Evolutionary conservation across 2,113 vertebrate species (phyloP), one percentile per base, ranked within the genome.

Genomic region (Ptilonorhynchus violaceus): DNA sequence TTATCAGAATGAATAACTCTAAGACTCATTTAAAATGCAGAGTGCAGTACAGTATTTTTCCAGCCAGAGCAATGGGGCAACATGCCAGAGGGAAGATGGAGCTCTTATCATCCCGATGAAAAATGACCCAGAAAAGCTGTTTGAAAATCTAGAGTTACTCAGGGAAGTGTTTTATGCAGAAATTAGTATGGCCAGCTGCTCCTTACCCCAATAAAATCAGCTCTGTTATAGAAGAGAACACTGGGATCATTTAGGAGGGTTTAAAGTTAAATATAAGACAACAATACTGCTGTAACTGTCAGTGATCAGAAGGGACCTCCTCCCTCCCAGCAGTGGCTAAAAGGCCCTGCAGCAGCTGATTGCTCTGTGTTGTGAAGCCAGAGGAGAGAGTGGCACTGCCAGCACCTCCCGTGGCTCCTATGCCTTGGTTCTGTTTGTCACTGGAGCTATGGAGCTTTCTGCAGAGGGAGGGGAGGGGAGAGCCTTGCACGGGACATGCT

Each of bases 31-130:
- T 80, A 72, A 93, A 94, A 93, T 89, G 68, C 88, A 75, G 83
- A 92, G n/a, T 81, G 76, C 91, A 69, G 44, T 89, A 64, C 0
- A 0, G 69, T 94, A 47, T 64, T 92, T 94, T 96, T 96, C 83
- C 86, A 96, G 91, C 68, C 80, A 89, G 83, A 93, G 88, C 58
- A 85, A 9, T 39, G 64, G 66, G 92, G 93, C 80, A 72, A 1
- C 1, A 2, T 94, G 93, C 95, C 95, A 96, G 69, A 83, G 73
- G 49, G 76, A 93, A 92, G 90, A 91, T 84, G 79, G 64, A 96
- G 68, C 46, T 88, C 85, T 94, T 94, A 93, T 75, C 55, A 21
- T 92, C 68, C 81, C 0, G 0, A 56, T 75, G 85, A 92, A 92
- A 93, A 95, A 93, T 91, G 60, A 77, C 52, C 70, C 44, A 80